phyloP scores from a whole-genome alignment of 2,113 vertebrate species.

The Corvus hawaiiensis region DNA sequence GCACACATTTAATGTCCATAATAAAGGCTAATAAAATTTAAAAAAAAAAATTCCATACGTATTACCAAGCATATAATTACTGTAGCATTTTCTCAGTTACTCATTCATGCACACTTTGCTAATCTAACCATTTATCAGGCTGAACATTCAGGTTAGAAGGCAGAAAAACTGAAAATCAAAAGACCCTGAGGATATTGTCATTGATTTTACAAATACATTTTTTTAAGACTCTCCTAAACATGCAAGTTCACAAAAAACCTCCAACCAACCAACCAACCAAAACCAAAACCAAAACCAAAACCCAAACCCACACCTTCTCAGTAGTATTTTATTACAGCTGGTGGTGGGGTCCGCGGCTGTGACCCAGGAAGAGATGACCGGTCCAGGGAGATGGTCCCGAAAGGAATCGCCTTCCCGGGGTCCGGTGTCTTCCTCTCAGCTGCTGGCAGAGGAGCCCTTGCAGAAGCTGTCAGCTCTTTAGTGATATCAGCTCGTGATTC shows the following conservation, averaged over 20 bases:
- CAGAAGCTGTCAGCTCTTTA: too few relatives aligned
- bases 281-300: rapidly evolving
- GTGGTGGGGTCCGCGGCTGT: too few relatives aligned
- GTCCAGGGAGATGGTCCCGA: too few relatives aligned
- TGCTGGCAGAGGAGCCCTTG: too few relatives aligned
- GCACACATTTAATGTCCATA: background rate
- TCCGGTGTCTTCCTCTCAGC: too few relatives aligned
- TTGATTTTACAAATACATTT: background rate
- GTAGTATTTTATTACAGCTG: background rate
- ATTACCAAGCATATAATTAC: background rate
- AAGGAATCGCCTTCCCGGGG: too few relatives aligned
- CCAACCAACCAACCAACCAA: background rate
- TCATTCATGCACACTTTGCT: background rate
- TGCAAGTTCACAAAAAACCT: background rate
- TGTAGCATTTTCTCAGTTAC: background rate
- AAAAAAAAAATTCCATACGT: background rate
- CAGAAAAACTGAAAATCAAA: background rate
- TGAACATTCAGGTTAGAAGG: background rate
- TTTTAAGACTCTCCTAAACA: background rate
- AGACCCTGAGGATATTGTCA: background rate
- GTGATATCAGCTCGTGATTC: too few relatives aligned
- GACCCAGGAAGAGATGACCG: too few relatives aligned
- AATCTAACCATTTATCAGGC: background rate
- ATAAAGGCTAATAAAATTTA: constrained; percentile 39
- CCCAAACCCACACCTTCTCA: rapidly evolving